Percentiles rank a stretch among this genome's conserved stretches.
These are phyloP conservation scores for Coelopa pilipes DNA, from an alignment of 2,888 invertebrate species.

Conservation along the genomic window DNA sequence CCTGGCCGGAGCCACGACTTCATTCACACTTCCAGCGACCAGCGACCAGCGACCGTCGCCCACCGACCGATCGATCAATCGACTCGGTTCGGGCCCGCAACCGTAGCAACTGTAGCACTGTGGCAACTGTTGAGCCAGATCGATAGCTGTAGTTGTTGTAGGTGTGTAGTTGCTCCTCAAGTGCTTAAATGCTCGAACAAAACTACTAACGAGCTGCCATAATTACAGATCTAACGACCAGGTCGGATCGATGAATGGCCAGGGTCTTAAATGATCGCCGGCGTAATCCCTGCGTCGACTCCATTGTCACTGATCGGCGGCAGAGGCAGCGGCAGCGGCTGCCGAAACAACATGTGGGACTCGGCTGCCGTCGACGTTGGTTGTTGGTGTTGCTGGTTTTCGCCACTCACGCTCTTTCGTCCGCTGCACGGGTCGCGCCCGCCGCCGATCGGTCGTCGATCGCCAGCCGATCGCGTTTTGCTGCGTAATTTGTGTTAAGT, in stretches of 20 bases:
- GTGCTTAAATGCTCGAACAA: constrained; percentile 53
- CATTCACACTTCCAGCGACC: neutral
- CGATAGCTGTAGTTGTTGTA: neutral
- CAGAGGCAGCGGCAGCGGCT: neutral
- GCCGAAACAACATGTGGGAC: neutral
- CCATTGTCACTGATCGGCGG: constrained; percentile 55
- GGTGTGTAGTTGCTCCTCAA: neutral
- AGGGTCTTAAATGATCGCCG: constrained; percentile 37
- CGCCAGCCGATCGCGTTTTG: constrained; percentile 51
- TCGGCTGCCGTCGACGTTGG: too few relatives aligned
- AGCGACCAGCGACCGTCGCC: neutral
- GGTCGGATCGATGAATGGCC: constrained; percentile 28
- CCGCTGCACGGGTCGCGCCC: neutral
- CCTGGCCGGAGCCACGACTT: neutral
- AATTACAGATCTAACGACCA: constrained; percentile 51
- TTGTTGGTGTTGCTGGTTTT: constrained; percentile 3
- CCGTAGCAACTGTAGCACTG: constrained; percentile 3
- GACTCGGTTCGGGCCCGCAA: neutral
- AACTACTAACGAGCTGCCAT: constrained; percentile 59
- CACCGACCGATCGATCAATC: neutral
- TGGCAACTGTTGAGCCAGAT: neutral
- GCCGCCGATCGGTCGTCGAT: neutral
- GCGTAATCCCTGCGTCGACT: constrained; percentile 40
- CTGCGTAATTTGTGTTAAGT: constrained; percentile 65
- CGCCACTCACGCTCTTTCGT: constrained; percentile 22